Conservation (phyloP, 2,113 vertebrate genomes). For the Physeter macrocephalus region DNA sequence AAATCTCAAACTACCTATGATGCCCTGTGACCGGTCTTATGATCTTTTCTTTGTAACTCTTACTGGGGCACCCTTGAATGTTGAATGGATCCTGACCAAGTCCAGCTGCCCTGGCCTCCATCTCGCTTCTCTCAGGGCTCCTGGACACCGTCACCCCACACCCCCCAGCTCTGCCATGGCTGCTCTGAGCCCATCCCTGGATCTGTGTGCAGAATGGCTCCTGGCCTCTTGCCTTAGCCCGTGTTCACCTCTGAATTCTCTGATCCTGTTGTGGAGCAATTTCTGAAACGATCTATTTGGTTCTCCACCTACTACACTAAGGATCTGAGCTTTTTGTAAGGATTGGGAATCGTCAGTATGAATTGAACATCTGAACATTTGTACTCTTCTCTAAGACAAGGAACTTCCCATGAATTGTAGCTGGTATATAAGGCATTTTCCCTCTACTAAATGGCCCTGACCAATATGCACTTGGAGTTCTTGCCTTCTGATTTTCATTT, state of each 20-base stretch:
- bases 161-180: not conserved
- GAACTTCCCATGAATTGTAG: not conserved
- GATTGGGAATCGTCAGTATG: not conserved
- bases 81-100: not conserved
- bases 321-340: not conserved
- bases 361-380: not conserved
- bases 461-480: not conserved
- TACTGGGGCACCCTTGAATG: not conserved
- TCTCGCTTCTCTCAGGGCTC: not conserved
- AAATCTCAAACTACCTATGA: not conserved
- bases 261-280: not conserved
- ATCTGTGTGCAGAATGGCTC: not conserved
- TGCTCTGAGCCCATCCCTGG: not conserved
- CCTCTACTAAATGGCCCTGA: not conserved
- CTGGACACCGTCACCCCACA: no score
- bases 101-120: not conserved
- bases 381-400: not conserved
- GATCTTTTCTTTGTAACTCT: not conserved
- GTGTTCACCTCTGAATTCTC: not conserved
- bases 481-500: constrained; percentile 8
- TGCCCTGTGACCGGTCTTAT: not conserved
- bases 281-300: not conserved
- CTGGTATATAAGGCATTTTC: not conserved
- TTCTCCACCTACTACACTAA: not conserved
- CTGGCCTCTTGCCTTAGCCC: not conserved